Percentiles rank a stretch among this genome's conserved stretches.
Evolutionary conservation across 2,888 invertebrate species (phyloP).

Genomic region (Pheosia tremula): DNA sequence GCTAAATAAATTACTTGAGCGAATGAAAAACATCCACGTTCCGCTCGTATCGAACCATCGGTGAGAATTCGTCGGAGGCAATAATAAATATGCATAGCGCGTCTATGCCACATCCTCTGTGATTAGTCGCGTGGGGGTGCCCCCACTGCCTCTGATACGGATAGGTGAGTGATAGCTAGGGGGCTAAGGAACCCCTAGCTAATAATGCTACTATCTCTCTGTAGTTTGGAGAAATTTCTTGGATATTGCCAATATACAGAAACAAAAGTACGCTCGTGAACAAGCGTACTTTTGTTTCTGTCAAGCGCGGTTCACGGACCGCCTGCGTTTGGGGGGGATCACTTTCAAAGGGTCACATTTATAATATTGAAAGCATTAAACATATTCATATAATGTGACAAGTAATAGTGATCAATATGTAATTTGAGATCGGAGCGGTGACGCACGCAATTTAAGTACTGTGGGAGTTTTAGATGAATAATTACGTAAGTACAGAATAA

Average conservation of each 20-base stretch:
- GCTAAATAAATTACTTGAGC: constrained; percentile 78
- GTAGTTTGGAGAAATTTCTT: constrained; percentile 79
- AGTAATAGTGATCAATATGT: background rate
- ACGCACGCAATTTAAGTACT: background rate
- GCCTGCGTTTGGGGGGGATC: constrained; percentile 26
- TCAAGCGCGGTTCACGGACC: constrained; percentile 48
- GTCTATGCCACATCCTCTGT: constrained; percentile 82
- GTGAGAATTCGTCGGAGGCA: constrained; percentile 76
- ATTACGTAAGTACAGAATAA: no score
- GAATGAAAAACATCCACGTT: constrained; percentile 81
- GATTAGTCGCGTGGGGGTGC: constrained; percentile 76
- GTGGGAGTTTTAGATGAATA: background rate
- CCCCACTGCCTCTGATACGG: constrained; percentile 69
- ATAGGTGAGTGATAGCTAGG: constrained; percentile 83
- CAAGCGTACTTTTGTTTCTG: constrained; percentile 76
- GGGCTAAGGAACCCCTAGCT: constrained; percentile 77
- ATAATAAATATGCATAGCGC: constrained; percentile 84
- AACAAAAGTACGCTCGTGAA: no score
- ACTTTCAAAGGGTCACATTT: constrained; percentile 30
- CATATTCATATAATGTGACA: constrained; percentile 3
- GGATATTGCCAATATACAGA: constrained; percentile 84
- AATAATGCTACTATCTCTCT: constrained; percentile 77
- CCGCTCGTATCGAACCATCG: constrained; percentile 60
- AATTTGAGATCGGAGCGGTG: background rate
- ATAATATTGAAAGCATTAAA: constrained; percentile 23